Percentiles rank a stretch among this genome's conserved stretches.
These are phyloP conservation scores for Mormyrus lacerda DNA, from an alignment of 2,113 vertebrate species.

Conservation along the genomic window DNA sequence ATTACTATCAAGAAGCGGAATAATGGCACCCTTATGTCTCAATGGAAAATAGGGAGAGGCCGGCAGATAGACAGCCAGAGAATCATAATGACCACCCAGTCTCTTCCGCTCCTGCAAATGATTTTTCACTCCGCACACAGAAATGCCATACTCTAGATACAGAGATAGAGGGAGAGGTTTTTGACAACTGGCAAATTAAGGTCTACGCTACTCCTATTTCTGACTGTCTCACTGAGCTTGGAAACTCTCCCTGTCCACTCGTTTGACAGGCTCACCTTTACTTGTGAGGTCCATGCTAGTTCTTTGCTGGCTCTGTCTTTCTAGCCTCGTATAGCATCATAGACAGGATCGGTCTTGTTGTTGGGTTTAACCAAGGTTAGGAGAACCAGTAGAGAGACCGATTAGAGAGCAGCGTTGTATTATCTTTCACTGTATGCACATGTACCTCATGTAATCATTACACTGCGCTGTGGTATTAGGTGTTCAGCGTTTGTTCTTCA, in stretches of 20 bases:
- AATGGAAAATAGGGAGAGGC: not conserved
- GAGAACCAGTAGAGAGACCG: not conserved
- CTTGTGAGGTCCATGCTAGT: not conserved
- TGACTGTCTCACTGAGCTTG: not conserved
- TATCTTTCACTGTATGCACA: not conserved
- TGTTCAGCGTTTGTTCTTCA: not conserved
- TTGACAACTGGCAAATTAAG: constrained; percentile 8
- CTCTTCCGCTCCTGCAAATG: not conserved
- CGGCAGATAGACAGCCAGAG: not conserved
- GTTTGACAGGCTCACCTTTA: not conserved
- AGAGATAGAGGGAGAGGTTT: not conserved
- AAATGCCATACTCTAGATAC: not conserved
- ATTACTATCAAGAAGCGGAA: not conserved
- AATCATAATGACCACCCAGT: not conserved
- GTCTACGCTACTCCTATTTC: not conserved
- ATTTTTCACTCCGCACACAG: not conserved
- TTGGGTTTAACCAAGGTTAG: not conserved
- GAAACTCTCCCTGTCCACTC: not conserved
- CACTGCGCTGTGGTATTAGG: not conserved
- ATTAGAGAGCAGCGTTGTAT: not conserved
- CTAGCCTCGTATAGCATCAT: not conserved
- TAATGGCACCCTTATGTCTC: not conserved
- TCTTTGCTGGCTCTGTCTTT: not conserved
- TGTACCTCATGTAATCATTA: not conserved
- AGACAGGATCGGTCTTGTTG: not conserved